Conservation (phyloP, 2,113 vertebrate species). For the Polypterus senegalus region DNA sequence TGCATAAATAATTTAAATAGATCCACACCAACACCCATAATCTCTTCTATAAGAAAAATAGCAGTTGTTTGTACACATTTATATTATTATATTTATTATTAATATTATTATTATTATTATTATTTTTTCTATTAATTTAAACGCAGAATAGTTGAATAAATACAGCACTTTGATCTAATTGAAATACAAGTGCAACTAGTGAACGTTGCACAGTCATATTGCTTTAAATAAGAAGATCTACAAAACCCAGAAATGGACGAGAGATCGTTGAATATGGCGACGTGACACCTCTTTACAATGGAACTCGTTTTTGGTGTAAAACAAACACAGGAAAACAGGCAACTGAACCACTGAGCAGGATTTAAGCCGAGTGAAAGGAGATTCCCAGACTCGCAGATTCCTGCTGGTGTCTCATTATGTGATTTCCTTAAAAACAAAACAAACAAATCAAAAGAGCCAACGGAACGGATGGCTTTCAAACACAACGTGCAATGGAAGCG, state of each 20-base stretch:
- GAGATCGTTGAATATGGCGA: conserved; percentile 42
- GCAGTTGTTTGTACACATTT: conserved; percentile 83
- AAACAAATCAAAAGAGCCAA: no score
- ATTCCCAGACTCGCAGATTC: no score
- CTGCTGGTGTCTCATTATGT: no score
- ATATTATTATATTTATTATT: conserved; percentile 60
- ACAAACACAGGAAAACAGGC: conserved; percentile 44
- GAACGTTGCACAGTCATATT: conserved; percentile 71
- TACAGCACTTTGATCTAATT: conserved; percentile 81
- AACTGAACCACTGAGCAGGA: conserved; percentile 33
- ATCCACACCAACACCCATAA: conserved; percentile 67
- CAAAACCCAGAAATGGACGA: conserved; percentile 48
- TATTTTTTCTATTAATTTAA: conserved; percentile 37
- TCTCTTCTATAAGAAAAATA: conserved; percentile 78
- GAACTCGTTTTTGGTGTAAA: conserved; percentile 57
- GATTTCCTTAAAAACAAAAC: no score
- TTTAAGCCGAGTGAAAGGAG: conserved; percentile 34
- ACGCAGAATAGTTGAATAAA: conserved; percentile 81
- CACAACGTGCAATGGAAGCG: no score
- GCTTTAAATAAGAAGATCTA: conserved; percentile 71
- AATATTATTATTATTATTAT: no score
- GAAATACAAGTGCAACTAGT: conserved; percentile 69
- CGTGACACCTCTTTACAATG: conserved; percentile 54
- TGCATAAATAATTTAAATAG: conserved; percentile 80
- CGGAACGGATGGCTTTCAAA: no score